Base-by-base conservation (phyloP, 2,113 vertebrate genomes). In the Crotalus horridus region DNA sequence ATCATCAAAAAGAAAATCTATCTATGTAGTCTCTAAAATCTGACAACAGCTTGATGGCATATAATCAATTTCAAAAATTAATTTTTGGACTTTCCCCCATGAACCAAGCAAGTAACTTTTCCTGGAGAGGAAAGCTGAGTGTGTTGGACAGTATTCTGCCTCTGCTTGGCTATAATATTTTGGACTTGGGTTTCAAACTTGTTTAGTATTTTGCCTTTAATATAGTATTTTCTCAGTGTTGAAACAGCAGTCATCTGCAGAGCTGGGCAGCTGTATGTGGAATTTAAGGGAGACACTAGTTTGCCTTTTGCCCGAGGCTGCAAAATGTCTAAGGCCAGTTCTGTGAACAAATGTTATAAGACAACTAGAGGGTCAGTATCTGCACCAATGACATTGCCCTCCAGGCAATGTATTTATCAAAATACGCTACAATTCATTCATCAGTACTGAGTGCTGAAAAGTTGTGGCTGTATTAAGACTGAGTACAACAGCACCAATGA, bases 321-420 rank as follows among this genome's bases (percentile, higher is more conserved):
- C 74, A 81, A 81, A 81, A 39, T 81, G 74, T 81, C 74, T 81
- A 81, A 81, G 33, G n/a, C 74, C 74, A 81, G 74, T 81, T 81
- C 17, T 21, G 90, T 91, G 94, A 92, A 87, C 10, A 96, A 58
- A 92, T 94, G 92, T 95, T 61, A 93, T 85, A 92, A 64, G 61
- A 96, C 96, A 94, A 95, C 87, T 92, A 90, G 58, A 51, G 33
- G 43, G 51, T 85, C 39, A 51, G 46, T 95, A 39, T 87, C 87
- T 92, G 93, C 90, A 93, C 29, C 56, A 89, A 26, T 94, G 61
- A 92, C 90, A 91, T 96, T 90, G 43, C 94, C 94, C 93, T 94
- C 88, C 90, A 90, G 94, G 94, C 90, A 96, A 93, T 93, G 89
- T 94, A 95, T 96, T 96, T 95, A 95, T 96, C 94, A 96, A 96